A percentile compares a stretch with the other conserved stretches of the same genome.
These are phyloP conservation scores for Austrolebias charrua DNA, from an alignment of 2,797 vertebrate genomes.

Conservation along the genomic window DNA sequence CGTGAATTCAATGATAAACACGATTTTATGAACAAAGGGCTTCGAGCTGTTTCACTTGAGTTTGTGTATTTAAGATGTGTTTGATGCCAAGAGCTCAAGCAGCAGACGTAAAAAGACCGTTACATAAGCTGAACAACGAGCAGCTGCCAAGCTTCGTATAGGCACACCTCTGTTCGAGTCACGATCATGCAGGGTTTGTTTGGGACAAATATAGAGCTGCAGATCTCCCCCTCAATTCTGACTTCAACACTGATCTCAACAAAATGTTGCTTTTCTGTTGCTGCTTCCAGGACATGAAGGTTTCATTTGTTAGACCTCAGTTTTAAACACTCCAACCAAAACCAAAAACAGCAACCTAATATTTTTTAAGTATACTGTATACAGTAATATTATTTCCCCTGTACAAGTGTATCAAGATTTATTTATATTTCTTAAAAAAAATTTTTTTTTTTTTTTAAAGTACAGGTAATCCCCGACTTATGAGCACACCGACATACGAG, in stretches of 20 bases:
- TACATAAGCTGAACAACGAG: constrained; percentile 36
- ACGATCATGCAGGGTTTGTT: constrained; percentile 18
- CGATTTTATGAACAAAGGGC: constrained; percentile 17
- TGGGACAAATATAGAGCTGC: constrained; percentile 10
- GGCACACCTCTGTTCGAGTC: constrained; percentile 14
- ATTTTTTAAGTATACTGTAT: no score
- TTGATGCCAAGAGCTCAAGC: constrained; percentile 24
- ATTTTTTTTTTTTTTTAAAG: no score
- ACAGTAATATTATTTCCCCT: no score
- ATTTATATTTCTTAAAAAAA: no score
- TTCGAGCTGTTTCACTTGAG: constrained; percentile 10
- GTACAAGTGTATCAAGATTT: no score
- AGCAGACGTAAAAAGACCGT: constrained; percentile 21
- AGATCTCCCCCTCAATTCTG: neutral
- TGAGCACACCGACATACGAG: no score
- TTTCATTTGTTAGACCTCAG: neutral
- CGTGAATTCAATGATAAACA: neutral
- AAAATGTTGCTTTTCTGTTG: neutral
- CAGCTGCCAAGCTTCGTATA: constrained; percentile 22
- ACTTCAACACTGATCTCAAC: constrained; percentile 3
- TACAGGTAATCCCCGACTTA: no score
- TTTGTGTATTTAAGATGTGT: constrained; percentile 14
- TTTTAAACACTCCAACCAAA: neutral
- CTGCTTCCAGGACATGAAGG: constrained; percentile 6
- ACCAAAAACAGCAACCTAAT: neutral